A percentile compares a stretch with the other conserved stretches of the same genome.
Evolutionary conservation across 2,797 vertebrate species (phyloP).

Genomic region (Geotrypetes seraphini): DNA sequence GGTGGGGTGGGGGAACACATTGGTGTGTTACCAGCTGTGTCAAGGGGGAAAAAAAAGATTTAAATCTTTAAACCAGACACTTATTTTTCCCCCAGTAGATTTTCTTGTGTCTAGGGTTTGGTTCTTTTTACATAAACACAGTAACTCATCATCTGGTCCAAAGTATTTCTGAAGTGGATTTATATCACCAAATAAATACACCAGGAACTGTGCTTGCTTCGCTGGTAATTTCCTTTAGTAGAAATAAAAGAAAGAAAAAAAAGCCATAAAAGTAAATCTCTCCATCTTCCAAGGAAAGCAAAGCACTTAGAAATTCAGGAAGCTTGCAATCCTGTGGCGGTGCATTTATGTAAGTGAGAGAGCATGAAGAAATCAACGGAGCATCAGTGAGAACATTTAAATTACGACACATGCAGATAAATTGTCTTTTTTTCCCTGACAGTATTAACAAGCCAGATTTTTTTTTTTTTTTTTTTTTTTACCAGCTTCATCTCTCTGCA

Average conservation of each 20-base stretch:
- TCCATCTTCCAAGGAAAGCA: conserved; percentile 19
- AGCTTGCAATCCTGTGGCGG: conserved; percentile 1
- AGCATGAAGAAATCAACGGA: conserved; percentile 37
- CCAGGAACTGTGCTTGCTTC: conserved; percentile 11
- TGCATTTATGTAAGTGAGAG: conserved; percentile 29
- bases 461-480: not conserved
- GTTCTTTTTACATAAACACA: conserved; percentile 3
- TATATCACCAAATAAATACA: conserved; percentile 30
- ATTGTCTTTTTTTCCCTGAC: conserved; percentile 2
- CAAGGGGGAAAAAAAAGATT: conserved; percentile 29
- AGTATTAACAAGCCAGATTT: not conserved
- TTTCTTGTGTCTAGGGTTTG: no score
- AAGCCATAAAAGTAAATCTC: no score
- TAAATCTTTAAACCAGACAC: conserved; percentile 30
- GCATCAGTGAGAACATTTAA: conserved; percentile 12
- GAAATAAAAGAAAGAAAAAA: no score
- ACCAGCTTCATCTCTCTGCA: conserved; percentile 14
- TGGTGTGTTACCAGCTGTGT: conserved; percentile 44
- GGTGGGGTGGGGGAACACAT: conserved; percentile 35
- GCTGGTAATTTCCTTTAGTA: conserved; percentile 30
- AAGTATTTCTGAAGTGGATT: conserved; percentile 26
- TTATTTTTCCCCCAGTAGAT: conserved; percentile 19
- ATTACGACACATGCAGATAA: conserved; percentile 21
- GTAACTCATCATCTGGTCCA: not conserved
- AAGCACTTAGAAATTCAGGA: conserved; percentile 14